phyloP scores from a whole-genome alignment of 2,888 invertebrate genomes.

The Sarcophaga carnaria region DNA sequence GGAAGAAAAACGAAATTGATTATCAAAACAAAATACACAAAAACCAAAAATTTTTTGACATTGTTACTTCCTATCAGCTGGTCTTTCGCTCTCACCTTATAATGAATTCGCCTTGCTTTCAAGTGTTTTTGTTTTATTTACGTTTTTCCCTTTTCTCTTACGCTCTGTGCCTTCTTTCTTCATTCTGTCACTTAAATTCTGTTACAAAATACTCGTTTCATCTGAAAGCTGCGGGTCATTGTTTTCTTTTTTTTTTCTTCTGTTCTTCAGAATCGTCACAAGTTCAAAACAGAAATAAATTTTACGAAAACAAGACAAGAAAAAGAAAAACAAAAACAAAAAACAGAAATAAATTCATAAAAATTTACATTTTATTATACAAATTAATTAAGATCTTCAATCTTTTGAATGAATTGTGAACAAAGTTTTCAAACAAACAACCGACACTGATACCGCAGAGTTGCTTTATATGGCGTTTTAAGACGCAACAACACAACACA shows the following conservation, averaged over 20 bases:
- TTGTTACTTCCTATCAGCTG: no score
- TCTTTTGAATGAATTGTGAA: constrained; percentile 22
- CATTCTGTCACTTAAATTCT: not conserved
- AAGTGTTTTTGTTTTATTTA: constrained; percentile 21
- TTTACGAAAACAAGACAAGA: not conserved
- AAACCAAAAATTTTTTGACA: no score
- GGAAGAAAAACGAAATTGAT: no score
- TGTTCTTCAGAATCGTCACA: constrained; percentile 6
- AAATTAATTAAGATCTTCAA: constrained; percentile 43
- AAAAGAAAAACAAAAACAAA: not conserved
- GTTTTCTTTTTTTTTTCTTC: not conserved
- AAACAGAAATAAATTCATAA: constrained; percentile 30
- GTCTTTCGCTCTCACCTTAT: no score
- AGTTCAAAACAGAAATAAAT: not conserved
- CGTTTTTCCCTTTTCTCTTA: not conserved
- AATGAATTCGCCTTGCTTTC: no score
- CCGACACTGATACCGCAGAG: no score
- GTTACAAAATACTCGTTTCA: constrained; percentile 32
- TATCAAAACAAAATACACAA: no score
- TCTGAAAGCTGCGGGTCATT: not conserved
- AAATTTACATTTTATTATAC: constrained; percentile 31
- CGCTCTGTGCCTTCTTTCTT: not conserved
- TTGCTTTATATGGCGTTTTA: no score
- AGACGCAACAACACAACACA: no score
- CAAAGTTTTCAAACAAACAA: constrained; percentile 14